Base-by-base conservation (phyloP, 2,888 invertebrate species). In the Lepeophtheirus nordmannii region DNA sequence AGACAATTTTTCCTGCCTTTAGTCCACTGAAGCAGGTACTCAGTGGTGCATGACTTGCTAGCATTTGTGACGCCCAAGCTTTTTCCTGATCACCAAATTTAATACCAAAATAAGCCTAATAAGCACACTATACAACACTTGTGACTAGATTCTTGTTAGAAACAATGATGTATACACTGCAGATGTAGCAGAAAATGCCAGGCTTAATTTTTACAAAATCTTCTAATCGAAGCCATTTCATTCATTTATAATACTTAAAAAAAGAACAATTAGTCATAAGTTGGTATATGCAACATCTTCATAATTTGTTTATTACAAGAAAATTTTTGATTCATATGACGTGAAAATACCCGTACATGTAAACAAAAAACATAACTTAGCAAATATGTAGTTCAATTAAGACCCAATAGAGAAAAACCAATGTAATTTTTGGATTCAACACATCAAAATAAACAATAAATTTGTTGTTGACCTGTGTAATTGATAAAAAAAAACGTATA, bases 1-100 rank as follows among this genome's bases (percentile, higher is more conserved):
- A 72, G 22, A 58, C 58, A n/a, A n/a, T n/a, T 20, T 17, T 58
- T 58, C 58, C n/a, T 58, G 58, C 17, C 58, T 10, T 58, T 58
- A 58, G 58, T 58, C 58, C 17, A 58, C n/a, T n/a, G n/a, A n/a
- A n/a, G n/a, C n/a, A 17, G 58, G 58, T 58, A 20, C n/a, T 58
- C 12, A 58, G 58, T 58, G 58, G 17, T 17, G 22, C 58, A 58
- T 41, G 41, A 10, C n/a, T 58, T n/a, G 17, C n/a, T 17, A 63
- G 14, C 12, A 14, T 63, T 11, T 63, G 63, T 57, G 63, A 53
- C 9, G 12, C 63, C 63, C 46, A 63, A 12, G 40, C 41, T 56
- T 63, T 63, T 11, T 63, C 63, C 12, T 63, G 63, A 17, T 63
- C 63, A 10, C 63, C 63, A 63, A 63, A 17, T 56, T 56, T 63